These are phyloP conservation scores for Vanessa atalanta DNA, from an alignment of 1,140 invertebrate genomes.

Conservation along the genomic window DNA sequence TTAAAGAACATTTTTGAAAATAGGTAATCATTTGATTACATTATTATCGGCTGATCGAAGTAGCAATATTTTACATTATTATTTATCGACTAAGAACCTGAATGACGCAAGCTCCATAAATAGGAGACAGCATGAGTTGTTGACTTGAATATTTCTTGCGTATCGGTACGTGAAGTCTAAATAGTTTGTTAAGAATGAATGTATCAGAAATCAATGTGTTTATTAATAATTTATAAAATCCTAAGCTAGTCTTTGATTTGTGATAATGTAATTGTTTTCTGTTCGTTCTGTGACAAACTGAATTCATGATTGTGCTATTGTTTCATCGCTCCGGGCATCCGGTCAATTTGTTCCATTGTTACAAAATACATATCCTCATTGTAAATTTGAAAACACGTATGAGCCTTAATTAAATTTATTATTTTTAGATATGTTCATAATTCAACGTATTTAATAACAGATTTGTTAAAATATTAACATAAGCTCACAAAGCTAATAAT, in stretches of 20 bases:
- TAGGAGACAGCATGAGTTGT: not conserved
- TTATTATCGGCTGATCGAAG: too few relatives aligned
- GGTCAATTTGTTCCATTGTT: constrained; percentile 77
- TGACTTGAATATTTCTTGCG: not conserved
- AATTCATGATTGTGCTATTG: constrained; percentile 75
- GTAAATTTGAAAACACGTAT: constrained; percentile 57
- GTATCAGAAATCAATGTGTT: not conserved
- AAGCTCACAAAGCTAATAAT: too few relatives aligned
- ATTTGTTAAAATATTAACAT: too few relatives aligned
- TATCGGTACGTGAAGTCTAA: not conserved
- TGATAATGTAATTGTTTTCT: constrained; percentile 67
- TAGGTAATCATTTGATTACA: too few relatives aligned
- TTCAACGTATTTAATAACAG: not conserved
- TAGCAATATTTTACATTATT: not conserved
- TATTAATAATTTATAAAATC: constrained; percentile 25
- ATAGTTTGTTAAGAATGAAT: not conserved
- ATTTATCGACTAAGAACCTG: not conserved
- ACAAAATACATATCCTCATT: constrained; percentile 67
- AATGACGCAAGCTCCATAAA: not conserved
- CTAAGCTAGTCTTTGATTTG: constrained; percentile 52
- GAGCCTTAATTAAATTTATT: constrained; percentile 40
- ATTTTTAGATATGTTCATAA: constrained; percentile 34
- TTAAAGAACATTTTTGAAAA: not conserved
- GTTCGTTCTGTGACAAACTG: constrained; percentile 64
- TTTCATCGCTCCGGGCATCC: constrained; percentile 61